These are phyloP conservation scores for Rhopalosiphum nymphaeae DNA, from an alignment of 2,888 invertebrate species.

Conservation along the genomic window DNA sequence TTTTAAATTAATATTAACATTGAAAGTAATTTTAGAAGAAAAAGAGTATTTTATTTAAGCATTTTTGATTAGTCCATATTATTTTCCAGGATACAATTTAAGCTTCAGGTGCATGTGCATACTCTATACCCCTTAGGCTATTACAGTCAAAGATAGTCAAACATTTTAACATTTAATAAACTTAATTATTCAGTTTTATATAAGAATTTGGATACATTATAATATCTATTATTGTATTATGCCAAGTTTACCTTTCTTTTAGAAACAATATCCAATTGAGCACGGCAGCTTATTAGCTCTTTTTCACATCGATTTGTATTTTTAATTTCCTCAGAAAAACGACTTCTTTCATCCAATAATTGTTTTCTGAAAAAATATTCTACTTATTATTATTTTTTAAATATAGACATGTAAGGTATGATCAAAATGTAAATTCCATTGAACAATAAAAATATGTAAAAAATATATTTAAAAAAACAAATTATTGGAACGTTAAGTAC, in stretches of 20 bases:
- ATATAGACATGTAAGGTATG: not conserved
- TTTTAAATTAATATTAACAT: not conserved
- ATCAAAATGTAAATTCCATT: too few relatives aligned
- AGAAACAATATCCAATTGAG: conserved; percentile 48
- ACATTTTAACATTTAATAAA: not conserved
- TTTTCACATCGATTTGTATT: conserved; percentile 62
- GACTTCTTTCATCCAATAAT: conserved; percentile 52
- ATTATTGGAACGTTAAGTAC: too few relatives aligned
- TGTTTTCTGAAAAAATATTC: conserved; percentile 42
- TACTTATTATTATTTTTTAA: conserved; percentile 2
- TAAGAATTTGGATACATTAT: not conserved
- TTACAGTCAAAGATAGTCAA: not conserved
- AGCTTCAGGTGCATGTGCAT: not conserved
- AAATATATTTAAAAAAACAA: too few relatives aligned
- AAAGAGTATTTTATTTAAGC: not conserved
- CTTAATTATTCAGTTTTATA: not conserved
- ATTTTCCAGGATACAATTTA: not conserved
- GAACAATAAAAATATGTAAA: too few relatives aligned
- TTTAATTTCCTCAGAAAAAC: conserved; percentile 60
- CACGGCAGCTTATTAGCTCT: conserved; percentile 49
- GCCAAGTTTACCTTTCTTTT: conserved; percentile 48
- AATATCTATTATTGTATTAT: not conserved
- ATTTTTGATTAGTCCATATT: not conserved
- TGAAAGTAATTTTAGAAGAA: not conserved
- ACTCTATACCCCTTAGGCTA: not conserved